Base-by-base conservation (phyloP, 64 coral and sea anemone genomes). In the Trachythela sp. region DNA sequence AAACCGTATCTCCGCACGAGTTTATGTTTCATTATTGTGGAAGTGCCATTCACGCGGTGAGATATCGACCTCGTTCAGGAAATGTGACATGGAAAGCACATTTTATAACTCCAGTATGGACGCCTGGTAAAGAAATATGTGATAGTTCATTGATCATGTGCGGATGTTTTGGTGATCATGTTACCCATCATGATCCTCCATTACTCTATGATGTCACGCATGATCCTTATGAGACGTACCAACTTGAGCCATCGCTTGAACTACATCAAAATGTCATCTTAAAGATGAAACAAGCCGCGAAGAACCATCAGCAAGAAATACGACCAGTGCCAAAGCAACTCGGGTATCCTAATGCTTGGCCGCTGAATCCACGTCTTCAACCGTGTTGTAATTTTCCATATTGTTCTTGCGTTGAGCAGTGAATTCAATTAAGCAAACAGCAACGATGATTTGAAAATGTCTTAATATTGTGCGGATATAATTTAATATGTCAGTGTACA, bases 1-100 rank as follows among this genome's bases (percentile, higher is more conserved):
- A 34, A 9, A 54, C 77, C 0, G 18, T 90, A 24, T 39, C 88
- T 0, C 41, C 88, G 3, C 88, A 90, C 41, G 77, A 84, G 48
- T 54, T 41, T 52, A 84, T 90, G 88, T 54, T 90, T 51, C 88
- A 90, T 84, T 84, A 90, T 33, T 90, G 88, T 58, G 88, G 71
- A 2, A 90, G 38, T 37, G 31, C 40, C 20, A 84, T 90, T 51
- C 88, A 90, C 43, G 88, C 88, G 18, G 88, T 90, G 34, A 72
- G 88, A 15, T 90, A 90, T 40, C 88, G 88, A 14, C 88, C 88
- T 9, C 49, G 48, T 35, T 50, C 35, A 15, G 76, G 88, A 13
- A 27, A 48, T n/a, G 77, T 90, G 42, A 68, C 59, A 68, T 90
- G 76, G 75, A 90, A 90, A 48, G 88, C 88, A 50, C 59, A 68